Percentiles rank a stretch among this genome's conserved stretches.
phyloP scores from a whole-genome alignment of 1,140 invertebrate species.

The Delia radicum region DNA sequence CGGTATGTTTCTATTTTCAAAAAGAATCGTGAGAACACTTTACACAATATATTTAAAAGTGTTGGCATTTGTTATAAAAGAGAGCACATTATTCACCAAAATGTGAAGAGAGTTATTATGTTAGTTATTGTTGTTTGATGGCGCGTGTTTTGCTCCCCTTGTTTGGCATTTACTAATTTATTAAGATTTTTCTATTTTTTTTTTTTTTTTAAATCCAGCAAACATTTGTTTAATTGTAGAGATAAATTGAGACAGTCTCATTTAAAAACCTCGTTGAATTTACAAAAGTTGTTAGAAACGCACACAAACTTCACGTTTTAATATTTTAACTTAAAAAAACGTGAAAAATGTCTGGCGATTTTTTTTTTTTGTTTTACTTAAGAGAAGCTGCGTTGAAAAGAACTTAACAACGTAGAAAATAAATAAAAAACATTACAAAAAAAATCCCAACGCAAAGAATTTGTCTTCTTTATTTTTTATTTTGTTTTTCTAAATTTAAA shows the following conservation, averaged over 20 bases:
- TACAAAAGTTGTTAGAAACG: not conserved
- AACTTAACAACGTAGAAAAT: not conserved
- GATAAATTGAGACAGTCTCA: too few relatives aligned
- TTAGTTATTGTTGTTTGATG: not conserved
- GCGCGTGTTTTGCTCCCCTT: slow-evolving; percentile 5
- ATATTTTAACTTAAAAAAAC: not conserved
- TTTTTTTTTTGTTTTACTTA: not conserved
- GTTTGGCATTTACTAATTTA: not conserved
- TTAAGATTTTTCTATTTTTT: not conserved
- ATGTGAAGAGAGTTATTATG: not conserved
- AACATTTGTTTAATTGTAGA: not conserved
- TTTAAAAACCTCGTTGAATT: not conserved
- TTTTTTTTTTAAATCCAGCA: not conserved
- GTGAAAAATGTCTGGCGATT: not conserved
- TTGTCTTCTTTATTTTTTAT: too few relatives aligned
- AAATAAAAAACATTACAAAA: not conserved
- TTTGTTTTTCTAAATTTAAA: not conserved
- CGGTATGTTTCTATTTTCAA: not conserved
- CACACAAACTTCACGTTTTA: not conserved
- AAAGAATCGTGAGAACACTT: too few relatives aligned
- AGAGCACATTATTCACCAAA: not conserved
- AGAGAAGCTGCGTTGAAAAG: not conserved
- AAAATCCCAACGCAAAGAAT: slow-evolving; percentile 26
- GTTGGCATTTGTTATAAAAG: not conserved
- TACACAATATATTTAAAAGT: too few relatives aligned